These are phyloP conservation scores for Rhingia campestris DNA, from an alignment of 2,888 invertebrate genomes.

Conservation along the genomic window DNA sequence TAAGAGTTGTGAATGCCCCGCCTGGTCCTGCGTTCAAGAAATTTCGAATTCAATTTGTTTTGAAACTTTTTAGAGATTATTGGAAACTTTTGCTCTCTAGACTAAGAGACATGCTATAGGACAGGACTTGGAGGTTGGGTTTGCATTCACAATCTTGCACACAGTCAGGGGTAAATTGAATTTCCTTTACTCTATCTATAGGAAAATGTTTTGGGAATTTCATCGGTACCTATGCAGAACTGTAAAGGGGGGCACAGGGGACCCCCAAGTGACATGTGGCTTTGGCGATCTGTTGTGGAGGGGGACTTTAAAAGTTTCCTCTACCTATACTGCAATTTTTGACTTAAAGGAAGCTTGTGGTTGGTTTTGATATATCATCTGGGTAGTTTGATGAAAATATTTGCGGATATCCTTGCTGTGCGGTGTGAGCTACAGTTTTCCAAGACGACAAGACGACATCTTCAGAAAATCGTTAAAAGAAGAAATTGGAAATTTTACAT, in stretches of 20 bases:
- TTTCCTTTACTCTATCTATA: constrained; percentile 37
- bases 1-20: constrained; percentile 28
- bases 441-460: too few relatives aligned
- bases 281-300: constrained; percentile 49
- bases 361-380: constrained; percentile 62
- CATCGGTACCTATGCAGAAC: constrained; percentile 1
- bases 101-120: constrained; percentile 6
- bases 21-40: constrained; percentile 31
- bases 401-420: constrained; percentile 11
- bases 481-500: too few relatives aligned
- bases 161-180: constrained; percentile 38
- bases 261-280: constrained; percentile 31
- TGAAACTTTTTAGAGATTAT: constrained; percentile 63
- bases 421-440: too few relatives aligned
- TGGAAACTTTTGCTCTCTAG: constrained; percentile 55
- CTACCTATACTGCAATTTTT: constrained; percentile 60
- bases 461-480: too few relatives aligned
- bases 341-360: constrained; percentile 56
- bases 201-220: constrained; percentile 24
- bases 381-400: constrained; percentile 58
- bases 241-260: neutral
- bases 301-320: constrained; percentile 58
- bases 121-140: constrained; percentile 14
- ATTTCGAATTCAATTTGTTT: constrained; percentile 67
- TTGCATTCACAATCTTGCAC: constrained; percentile 37